Evolutionary conservation across 2,888 invertebrate species (phyloP).

Genomic region (Watsonalla binaria): DNA sequence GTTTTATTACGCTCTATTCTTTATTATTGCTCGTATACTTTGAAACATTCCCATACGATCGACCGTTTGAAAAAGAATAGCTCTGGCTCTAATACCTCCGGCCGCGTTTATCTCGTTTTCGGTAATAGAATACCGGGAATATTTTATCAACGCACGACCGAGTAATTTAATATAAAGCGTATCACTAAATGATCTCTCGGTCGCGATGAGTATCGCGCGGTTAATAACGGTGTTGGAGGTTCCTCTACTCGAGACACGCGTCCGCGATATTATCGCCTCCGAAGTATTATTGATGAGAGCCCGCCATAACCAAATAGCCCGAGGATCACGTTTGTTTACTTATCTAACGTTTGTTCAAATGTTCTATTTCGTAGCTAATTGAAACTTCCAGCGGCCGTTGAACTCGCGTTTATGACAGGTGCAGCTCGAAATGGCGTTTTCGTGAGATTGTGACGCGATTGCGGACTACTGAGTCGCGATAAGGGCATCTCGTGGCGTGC

Average conservation of each 20-base stretch:
- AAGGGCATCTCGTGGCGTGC: constrained; percentile 46
- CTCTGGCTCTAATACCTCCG: constrained; percentile 53
- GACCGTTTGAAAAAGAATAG: constrained; percentile 32
- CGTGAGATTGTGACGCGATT: constrained; percentile 73
- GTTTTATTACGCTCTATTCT: constrained; percentile 16
- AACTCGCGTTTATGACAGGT: constrained; percentile 69
- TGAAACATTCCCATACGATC: constrained; percentile 28
- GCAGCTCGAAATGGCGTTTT: constrained; percentile 68
- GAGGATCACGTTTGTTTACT: constrained; percentile 73
- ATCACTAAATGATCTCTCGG: constrained; percentile 76
- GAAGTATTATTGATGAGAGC: constrained; percentile 75
- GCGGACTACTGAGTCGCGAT: constrained; percentile 59
- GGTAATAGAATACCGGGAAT: constrained; percentile 76
- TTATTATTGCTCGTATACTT: constrained; percentile 4
- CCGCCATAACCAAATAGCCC: constrained; percentile 72
- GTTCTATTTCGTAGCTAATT: constrained; percentile 61
- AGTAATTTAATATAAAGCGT: constrained; percentile 79
- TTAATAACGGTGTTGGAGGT: constrained; percentile 76
- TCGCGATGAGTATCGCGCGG: constrained; percentile 69
- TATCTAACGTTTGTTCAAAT: constrained; percentile 62
- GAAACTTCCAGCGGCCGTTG: constrained; percentile 52
- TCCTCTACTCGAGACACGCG: constrained; percentile 70
- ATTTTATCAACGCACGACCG: constrained; percentile 77
- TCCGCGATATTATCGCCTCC: constrained; percentile 69
- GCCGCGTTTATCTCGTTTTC: constrained; percentile 69